Percentiles rank a stretch among this genome's conserved stretches.
phyloP scores from a whole-genome alignment of 2,113 vertebrate species.

The Connochaetes taurinus region DNA sequence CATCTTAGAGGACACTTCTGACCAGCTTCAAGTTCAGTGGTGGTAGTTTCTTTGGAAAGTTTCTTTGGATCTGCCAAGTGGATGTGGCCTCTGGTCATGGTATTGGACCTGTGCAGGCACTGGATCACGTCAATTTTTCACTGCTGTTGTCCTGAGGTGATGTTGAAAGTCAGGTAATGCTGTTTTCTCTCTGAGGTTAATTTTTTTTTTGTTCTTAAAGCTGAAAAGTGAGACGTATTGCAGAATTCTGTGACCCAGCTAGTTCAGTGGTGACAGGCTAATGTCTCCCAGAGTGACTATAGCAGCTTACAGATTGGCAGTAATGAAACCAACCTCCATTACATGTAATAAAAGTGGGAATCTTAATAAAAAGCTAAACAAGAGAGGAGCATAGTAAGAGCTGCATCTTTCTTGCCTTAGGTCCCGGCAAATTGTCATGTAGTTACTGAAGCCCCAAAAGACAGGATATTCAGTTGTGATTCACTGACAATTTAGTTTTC shows the following conservation, averaged over 20 bases:
- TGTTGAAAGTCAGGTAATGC: slow-evolving; percentile 31
- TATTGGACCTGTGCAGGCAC: neutral
- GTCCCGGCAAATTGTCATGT: slow-evolving; percentile 35
- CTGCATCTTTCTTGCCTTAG: slow-evolving; percentile 34
- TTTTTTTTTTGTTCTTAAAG: slow-evolving; percentile 23
- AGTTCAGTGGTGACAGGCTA: slow-evolving; percentile 47
- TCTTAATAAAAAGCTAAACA: slow-evolving; percentile 50
- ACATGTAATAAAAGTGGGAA: slow-evolving; percentile 44
- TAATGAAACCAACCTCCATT: slow-evolving; percentile 40
- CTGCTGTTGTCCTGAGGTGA: slow-evolving; percentile 5
- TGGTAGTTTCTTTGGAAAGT: neutral
- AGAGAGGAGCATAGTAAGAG: neutral
- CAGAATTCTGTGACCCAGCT: slow-evolving; percentile 38
- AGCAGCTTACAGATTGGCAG: slow-evolving; percentile 51
- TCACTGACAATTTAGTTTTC: slow-evolving; percentile 40
- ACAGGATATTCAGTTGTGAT: neutral
- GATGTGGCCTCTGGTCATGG: neutral
- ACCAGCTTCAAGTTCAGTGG: neutral
- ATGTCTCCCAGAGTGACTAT: slow-evolving; percentile 51
- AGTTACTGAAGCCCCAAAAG: slow-evolving; percentile 13
- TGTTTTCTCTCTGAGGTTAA: neutral
- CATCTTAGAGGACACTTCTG: neutral
- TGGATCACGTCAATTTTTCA: slow-evolving; percentile 19
- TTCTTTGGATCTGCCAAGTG: neutral
- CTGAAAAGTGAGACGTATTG: slow-evolving; percentile 13